phyloP scores from a whole-genome alignment of 2,113 vertebrate species.

The Anarhynchus alexandrinus region DNA sequence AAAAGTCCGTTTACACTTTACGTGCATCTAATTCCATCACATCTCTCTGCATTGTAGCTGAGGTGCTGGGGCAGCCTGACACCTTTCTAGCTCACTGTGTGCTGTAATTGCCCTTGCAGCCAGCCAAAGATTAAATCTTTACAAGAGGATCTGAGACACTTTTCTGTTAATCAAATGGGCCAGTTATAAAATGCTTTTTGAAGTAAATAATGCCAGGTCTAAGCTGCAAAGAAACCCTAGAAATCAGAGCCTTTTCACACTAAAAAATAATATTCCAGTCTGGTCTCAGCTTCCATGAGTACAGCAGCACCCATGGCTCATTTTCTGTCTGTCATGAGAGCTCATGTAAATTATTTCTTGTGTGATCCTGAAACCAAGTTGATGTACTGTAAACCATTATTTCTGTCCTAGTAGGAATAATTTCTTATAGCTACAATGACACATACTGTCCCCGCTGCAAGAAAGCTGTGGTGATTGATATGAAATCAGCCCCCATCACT shows the following conservation, averaged over 20 bases:
- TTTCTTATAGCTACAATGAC: neutral
- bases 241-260: neutral
- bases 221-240: neutral
- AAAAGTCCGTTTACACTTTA: neutral
- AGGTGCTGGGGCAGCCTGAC: neutral
- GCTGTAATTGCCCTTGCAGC: neutral
- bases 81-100: neutral
- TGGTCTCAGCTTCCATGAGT: neutral
- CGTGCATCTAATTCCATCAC: neutral
- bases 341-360: neutral
- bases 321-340: neutral
- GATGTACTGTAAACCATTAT: neutral
- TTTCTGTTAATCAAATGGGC: neutral
- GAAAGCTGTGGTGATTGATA: neutral
- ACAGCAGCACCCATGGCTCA: neutral
- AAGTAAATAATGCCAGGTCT: neutral
- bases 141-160: neutral
- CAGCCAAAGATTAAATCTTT: neutral
- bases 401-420: slow-evolving; percentile 3
- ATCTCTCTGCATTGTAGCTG: neutral
- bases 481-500: neutral
- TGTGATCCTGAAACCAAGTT: neutral
- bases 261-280: neutral
- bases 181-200: neutral
- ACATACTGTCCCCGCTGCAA: neutral